Evolutionary conservation across 2,888 invertebrate species (phyloP).

Genomic region (Acrocyrtus sp.): DNA sequence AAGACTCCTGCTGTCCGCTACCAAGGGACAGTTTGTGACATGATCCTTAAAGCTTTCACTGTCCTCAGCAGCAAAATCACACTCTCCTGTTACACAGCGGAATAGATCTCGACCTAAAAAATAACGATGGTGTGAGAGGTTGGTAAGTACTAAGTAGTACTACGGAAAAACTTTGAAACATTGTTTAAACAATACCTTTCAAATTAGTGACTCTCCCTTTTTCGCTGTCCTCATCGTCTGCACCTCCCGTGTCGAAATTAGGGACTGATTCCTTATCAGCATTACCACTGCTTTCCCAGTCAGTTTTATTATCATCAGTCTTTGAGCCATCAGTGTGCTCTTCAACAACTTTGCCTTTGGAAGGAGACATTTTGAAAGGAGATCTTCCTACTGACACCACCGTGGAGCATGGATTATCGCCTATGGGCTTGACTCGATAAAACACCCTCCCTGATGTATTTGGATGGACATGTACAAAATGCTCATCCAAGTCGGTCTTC

Average conservation of each 20-base stretch:
- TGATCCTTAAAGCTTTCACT: conserved; percentile 66
- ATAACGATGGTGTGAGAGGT: too few species aligned
- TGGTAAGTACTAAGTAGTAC: background rate
- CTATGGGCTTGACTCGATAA: conserved; percentile 50
- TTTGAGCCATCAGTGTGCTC: background rate
- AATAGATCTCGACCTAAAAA: conserved; percentile 67
- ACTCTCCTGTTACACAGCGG: conserved; percentile 69
- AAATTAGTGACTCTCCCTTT: conserved; percentile 51
- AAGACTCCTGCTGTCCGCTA: conserved; percentile 64
- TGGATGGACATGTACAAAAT: conserved; percentile 64
- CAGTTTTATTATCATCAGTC: background rate
- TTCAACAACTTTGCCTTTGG: background rate
- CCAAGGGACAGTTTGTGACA: conserved; percentile 65
- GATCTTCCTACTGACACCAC: background rate
- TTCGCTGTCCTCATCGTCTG: conserved; percentile 31
- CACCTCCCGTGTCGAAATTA: background rate
- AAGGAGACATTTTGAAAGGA: background rate
- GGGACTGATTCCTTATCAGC: background rate
- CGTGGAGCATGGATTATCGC: background rate
- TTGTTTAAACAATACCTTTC: conserved; percentile 48
- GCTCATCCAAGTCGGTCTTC: conserved; percentile 67
- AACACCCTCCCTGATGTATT: conserved; percentile 61
- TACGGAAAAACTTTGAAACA: background rate
- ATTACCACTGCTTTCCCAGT: background rate
- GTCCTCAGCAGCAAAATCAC: conserved; percentile 66